A percentile compares a stretch with the other conserved stretches of the same genome.
Conservation (phyloP, 2,113 vertebrate genomes). For the Lycocorax pyrrhopterus region DNA sequence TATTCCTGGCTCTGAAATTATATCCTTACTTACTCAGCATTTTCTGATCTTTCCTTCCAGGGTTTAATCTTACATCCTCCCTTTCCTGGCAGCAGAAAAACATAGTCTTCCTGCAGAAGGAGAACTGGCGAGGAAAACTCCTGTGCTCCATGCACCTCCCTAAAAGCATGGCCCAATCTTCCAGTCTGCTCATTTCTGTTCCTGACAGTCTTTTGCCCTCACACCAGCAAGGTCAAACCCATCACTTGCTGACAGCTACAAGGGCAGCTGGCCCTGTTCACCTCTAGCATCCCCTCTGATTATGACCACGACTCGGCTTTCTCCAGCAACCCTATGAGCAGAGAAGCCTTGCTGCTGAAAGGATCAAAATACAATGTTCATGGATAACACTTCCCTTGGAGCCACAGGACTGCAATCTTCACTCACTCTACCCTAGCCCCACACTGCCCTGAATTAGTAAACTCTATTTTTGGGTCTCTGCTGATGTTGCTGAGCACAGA, state of each 20-base stretch:
- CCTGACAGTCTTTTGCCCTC: not conserved
- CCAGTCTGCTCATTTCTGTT: not conserved
- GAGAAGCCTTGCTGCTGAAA: not conserved
- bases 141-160: not conserved
- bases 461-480: not conserved
- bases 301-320: fast-evolving
- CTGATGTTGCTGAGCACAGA: not conserved
- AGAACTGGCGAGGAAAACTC: not conserved
- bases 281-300: not conserved
- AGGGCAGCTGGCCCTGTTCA: not conserved
- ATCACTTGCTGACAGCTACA: not conserved
- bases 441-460: not conserved
- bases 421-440: not conserved
- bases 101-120: not conserved
- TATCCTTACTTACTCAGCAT: not conserved
- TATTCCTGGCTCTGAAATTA: not conserved
- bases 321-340: not conserved
- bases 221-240: not conserved
- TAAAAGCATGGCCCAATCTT: not conserved
- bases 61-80: not conserved
- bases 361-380: not conserved
- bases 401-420: not conserved
- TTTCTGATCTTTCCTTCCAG: not conserved
- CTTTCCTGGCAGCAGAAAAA: not conserved
- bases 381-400: not conserved